These are phyloP conservation scores for Himalopsyche kuldschensis DNA, from an alignment of 2,888 invertebrate genomes.

Conservation along the genomic window DNA sequence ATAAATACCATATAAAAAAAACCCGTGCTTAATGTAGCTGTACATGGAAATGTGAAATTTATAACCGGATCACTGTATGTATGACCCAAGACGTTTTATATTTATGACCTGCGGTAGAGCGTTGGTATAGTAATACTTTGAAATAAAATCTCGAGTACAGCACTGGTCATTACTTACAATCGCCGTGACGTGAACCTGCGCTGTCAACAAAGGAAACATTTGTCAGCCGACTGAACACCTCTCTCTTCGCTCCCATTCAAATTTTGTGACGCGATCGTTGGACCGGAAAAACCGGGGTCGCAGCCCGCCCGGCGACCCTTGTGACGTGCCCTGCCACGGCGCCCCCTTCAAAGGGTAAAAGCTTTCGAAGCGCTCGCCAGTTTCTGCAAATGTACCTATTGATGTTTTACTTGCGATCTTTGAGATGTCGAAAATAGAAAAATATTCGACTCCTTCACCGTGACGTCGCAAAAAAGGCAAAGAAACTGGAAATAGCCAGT, in stretches of 20 bases:
- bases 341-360: neutral
- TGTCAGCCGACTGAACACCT: conserved; percentile 21
- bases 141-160: neutral
- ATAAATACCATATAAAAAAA: too few relatives aligned
- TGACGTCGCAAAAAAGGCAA: too few relatives aligned
- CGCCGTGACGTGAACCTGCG: neutral
- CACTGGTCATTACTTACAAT: neutral
- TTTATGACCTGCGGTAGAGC: neutral
- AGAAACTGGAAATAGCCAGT: too few relatives aligned
- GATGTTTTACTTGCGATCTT: neutral
- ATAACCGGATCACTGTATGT: too few relatives aligned
- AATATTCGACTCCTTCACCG: neutral
- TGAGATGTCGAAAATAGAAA: neutral
- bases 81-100: too few relatives aligned
- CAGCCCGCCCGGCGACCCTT: neutral
- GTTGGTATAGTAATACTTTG: neutral
- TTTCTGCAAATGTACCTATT: neutral
- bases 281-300: conserved; percentile 16
- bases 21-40: too few relatives aligned
- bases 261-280: conserved; percentile 9
- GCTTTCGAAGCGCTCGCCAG: neutral
- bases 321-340: neutral
- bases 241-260: conserved; percentile 8
- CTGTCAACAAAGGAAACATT: conserved; percentile 3
- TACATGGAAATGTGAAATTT: too few relatives aligned